These are phyloP conservation scores for Dipodomys merriami DNA, from an alignment of 2,113 vertebrate genomes.

Conservation along the genomic window DNA sequence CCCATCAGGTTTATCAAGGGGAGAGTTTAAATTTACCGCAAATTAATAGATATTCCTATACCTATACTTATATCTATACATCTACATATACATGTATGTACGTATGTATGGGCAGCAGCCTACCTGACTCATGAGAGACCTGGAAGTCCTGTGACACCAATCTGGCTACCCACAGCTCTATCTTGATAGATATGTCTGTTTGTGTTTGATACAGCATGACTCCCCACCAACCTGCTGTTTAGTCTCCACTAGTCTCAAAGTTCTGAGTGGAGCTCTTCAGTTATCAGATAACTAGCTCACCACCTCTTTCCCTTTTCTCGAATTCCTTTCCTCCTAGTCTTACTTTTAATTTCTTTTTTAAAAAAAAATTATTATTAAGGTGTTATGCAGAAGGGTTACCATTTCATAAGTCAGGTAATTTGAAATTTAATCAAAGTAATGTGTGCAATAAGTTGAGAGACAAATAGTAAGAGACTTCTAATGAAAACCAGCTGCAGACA, in stretches of 20 bases:
- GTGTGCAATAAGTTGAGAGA: neutral
- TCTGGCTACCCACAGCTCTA: neutral
- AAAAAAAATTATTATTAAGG: no score
- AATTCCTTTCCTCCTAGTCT: neutral
- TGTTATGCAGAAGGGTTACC: no score
- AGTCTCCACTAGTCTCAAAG: neutral
- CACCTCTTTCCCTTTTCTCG: neutral
- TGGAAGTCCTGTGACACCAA: neutral
- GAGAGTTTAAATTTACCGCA: neutral
- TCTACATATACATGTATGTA: no score
- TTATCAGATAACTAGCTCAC: neutral
- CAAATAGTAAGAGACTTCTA: neutral
- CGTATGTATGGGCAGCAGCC: neutral
- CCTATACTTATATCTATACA: no score
- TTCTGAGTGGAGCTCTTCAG: neutral
- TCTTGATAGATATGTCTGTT: neutral
- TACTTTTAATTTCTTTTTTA: neutral
- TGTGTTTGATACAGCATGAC: accelerated
- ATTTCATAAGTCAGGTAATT: neutral
- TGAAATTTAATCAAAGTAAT: neutral
- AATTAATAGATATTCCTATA: neutral
- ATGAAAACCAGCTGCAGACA: neutral
- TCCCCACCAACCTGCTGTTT: no score
- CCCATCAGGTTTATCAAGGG: neutral
- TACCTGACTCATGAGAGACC: neutral